A percentile compares a stretch with the other conserved stretches of the same genome.
These are phyloP conservation scores for Pandemis cinnamomeana DNA, from an alignment of 2,888 invertebrate species.

Conservation along the genomic window DNA sequence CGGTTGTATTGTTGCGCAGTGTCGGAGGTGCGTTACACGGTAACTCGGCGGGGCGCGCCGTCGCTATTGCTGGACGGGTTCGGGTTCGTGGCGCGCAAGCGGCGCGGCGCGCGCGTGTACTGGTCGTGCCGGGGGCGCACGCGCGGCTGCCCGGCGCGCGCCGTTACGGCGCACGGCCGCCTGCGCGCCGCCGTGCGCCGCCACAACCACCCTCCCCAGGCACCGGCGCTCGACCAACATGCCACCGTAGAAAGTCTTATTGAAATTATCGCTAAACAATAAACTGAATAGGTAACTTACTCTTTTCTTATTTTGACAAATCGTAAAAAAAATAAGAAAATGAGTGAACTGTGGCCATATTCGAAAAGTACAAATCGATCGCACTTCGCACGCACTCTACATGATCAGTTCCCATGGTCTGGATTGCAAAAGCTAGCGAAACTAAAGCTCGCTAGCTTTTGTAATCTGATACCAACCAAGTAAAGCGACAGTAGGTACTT, in stretches of 20 bases:
- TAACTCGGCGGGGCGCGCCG: constrained; percentile 77
- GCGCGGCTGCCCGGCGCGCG: constrained; percentile 69
- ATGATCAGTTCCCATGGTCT: not conserved
- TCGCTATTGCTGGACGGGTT: constrained; percentile 71
- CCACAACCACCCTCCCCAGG: constrained; percentile 67
- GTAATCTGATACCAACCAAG: not conserved
- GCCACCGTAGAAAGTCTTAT: constrained; percentile 75
- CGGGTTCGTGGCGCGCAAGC: constrained; percentile 74
- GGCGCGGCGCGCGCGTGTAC: constrained; percentile 74
- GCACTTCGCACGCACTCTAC: not conserved
- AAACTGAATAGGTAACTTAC: not conserved
- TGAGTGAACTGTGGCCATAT: no score
- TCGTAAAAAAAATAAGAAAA: no score
- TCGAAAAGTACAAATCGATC: not conserved
- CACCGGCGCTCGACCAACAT: constrained; percentile 57
- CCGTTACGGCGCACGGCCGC: constrained; percentile 69
- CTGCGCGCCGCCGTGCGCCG: constrained; percentile 56
- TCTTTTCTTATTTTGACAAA: not conserved
- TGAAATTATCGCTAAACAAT: constrained; percentile 62
- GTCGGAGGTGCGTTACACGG: constrained; percentile 67
- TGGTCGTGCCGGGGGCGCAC: constrained; percentile 74
- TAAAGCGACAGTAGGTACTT: not conserved
- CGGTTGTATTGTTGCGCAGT: constrained; percentile 44
- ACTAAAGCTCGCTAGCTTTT: not conserved
- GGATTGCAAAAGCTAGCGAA: no score